phyloP scores from a whole-genome alignment of 1,140 invertebrate genomes.

The Nylanderia fulva region DNA sequence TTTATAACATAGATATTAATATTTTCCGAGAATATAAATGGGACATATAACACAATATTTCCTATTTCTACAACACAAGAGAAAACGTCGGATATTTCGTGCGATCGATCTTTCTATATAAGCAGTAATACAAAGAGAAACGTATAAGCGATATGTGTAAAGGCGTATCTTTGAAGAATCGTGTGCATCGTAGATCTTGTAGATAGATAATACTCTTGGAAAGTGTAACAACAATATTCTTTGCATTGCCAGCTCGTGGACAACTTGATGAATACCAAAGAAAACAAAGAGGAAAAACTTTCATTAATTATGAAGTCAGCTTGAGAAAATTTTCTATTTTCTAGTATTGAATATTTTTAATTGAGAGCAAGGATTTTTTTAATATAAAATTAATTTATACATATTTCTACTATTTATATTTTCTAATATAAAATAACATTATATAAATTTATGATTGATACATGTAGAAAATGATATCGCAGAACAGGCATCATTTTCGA shows the following conservation, averaged over 20 bases:
- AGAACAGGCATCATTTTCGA: neutral
- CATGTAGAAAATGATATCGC: neutral
- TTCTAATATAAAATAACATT: neutral
- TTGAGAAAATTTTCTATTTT: conserved; percentile 28
- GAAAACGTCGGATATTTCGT: neutral
- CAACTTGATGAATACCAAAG: neutral
- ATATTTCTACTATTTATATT: neutral
- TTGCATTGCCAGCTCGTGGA: conserved; percentile 19
- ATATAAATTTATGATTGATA: neutral
- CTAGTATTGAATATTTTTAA: neutral
- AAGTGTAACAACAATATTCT: conserved; percentile 43
- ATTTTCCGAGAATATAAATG: neutral
- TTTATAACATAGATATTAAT: neutral
- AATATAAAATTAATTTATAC: neutral
- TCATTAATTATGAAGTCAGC: conserved; percentile 25
- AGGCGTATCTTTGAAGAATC: conserved; percentile 26
- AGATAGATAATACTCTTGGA: conserved; percentile 38
- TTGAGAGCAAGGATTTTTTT: neutral
- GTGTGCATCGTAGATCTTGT: conserved; percentile 24
- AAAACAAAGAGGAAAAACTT: conserved; percentile 25
- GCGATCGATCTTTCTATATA: neutral
- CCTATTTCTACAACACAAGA: neutral
- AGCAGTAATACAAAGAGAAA: conserved; percentile 31
- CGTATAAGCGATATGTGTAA: conserved; percentile 3
- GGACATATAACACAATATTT: neutral